These are phyloP conservation scores for Chrysodeixis includens DNA, from an alignment of 2,888 invertebrate genomes.

Conservation along the genomic window DNA sequence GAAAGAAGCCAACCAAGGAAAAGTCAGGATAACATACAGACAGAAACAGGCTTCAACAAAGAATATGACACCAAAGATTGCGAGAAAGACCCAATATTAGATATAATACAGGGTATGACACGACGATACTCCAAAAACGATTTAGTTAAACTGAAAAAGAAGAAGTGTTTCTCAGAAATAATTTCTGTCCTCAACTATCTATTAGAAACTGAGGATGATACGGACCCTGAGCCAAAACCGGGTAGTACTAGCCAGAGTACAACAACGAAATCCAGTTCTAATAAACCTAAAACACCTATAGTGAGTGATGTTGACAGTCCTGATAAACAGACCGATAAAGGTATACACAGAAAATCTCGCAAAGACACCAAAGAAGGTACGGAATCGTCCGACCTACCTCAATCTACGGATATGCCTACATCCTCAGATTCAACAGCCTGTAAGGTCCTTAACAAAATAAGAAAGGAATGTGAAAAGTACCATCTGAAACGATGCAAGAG, in stretches of 20 bases:
- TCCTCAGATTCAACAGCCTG: conserved; percentile 81
- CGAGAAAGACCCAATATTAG: conserved; percentile 71
- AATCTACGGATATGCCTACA: conserved; percentile 75
- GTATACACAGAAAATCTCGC: conserved; percentile 66
- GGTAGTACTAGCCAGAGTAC: conserved; percentile 23
- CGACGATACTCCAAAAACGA: conserved; percentile 81
- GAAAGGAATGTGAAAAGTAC: conserved; percentile 82
- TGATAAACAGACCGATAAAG: conserved; percentile 69
- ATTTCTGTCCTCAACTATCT: conserved; percentile 80
- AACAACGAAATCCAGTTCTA: conserved; percentile 27
- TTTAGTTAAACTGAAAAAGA: conserved; percentile 73
- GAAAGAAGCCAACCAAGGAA: background rate
- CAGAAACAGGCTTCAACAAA: conserved; percentile 13
- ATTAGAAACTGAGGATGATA: conserved; percentile 80
- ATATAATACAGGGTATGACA: conserved; percentile 81
- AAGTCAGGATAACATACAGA: background rate
- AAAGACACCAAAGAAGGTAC: conserved; percentile 61
- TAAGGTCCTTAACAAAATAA: conserved; percentile 80
- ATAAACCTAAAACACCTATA: conserved; percentile 15
- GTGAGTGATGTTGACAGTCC: conserved; percentile 35
- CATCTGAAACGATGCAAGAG: conserved; percentile 78
- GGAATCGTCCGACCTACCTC: conserved; percentile 73
- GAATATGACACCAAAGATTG: background rate
- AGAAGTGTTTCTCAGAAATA: conserved; percentile 83
- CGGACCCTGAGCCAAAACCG: conserved; percentile 58